Percentiles rank a stretch among this genome's conserved stretches.
Evolutionary conservation across 2,113 vertebrate species (phyloP).

Genomic region (Mobula birostris): DNA sequence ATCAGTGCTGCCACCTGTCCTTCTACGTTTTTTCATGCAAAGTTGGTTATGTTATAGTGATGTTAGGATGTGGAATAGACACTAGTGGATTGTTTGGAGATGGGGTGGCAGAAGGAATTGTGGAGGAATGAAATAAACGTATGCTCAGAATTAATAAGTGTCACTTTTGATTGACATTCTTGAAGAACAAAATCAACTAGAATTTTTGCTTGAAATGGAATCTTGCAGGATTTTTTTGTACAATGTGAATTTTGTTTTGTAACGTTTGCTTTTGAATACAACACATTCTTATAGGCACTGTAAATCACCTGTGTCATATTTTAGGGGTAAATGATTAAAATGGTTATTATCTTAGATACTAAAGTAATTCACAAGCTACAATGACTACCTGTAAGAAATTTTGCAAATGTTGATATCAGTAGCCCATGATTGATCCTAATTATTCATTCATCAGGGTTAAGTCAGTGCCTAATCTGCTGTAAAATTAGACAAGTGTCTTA

Average conservation of each 20-base stretch:
- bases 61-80: background rate
- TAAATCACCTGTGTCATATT: background rate
- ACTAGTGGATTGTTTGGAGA: too few relatives aligned
- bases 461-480: background rate
- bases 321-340: background rate
- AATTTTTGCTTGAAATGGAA: background rate
- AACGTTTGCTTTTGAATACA: background rate
- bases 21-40: background rate
- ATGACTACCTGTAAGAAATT: too few relatives aligned
- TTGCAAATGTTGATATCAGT: background rate
- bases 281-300: background rate
- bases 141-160: background rate
- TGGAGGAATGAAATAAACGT: too few relatives aligned
- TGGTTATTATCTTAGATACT: background rate
- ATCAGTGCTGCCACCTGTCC: background rate
- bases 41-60: background rate
- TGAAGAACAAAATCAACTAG: background rate
- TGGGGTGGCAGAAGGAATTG: too few relatives aligned
- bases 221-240: background rate
- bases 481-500: too few relatives aligned
- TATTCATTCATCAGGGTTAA: background rate
- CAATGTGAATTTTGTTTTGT: background rate
- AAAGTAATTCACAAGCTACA: background rate
- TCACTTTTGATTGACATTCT: background rate
- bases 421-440: conserved; percentile 28